These are phyloP conservation scores for Propithecus perrieri DNA, from an alignment of 2,797 vertebrate species.

Conservation along the genomic window DNA sequence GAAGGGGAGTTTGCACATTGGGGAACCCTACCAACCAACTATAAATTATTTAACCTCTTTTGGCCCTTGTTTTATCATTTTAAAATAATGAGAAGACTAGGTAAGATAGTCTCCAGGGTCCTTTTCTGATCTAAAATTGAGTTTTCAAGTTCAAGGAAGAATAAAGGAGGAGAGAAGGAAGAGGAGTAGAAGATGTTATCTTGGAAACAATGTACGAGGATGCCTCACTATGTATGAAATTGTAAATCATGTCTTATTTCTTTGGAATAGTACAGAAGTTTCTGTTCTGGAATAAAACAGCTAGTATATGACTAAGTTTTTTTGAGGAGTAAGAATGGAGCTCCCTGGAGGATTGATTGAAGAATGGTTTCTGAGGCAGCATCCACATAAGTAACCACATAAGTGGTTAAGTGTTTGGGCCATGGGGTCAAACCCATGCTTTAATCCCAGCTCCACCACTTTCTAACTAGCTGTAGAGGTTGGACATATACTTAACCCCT, in stretches of 20 bases:
- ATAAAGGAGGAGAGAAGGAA: background rate
- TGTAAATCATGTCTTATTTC: background rate
- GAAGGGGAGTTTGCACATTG: background rate
- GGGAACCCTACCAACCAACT: background rate
- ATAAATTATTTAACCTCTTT: background rate
- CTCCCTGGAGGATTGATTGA: background rate
- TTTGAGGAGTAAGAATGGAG: background rate
- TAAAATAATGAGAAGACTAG: background rate
- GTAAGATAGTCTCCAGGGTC: background rate
- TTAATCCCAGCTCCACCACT: background rate
- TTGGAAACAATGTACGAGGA: background rate
- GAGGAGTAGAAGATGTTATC: background rate
- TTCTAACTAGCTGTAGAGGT: background rate
- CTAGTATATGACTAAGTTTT: background rate
- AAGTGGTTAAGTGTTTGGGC: background rate
- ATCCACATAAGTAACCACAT: background rate
- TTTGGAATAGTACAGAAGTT: background rate
- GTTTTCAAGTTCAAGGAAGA: background rate
- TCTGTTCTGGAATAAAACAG: background rate
- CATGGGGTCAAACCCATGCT: background rate
- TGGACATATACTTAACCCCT: background rate
- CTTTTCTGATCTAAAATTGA: conserved; percentile 19
- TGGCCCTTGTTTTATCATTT: background rate
- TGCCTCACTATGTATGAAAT: background rate
- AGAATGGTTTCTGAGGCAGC: conserved; percentile 11